Evolutionary conservation across 2,797 vertebrate species (phyloP).

Genomic region (Anableps anableps): DNA sequence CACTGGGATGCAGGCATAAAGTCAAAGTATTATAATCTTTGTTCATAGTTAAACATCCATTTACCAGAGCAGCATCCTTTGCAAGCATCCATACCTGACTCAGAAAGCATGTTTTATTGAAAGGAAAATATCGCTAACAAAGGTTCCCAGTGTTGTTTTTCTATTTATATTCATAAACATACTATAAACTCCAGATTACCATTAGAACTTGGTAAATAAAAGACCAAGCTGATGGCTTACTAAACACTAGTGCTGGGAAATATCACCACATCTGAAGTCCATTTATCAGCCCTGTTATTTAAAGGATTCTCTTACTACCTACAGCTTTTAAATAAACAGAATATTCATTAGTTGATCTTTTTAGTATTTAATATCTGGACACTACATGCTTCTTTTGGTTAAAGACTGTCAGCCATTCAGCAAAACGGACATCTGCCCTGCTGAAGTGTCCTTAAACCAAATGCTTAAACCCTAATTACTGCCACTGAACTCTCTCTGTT

Average conservation of each 20-base stretch:
- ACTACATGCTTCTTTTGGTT: conserved; percentile 8
- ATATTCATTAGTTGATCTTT: not conserved
- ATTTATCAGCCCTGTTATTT: not conserved
- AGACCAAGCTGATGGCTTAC: not conserved
- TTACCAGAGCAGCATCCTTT: not conserved
- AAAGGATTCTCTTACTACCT: not conserved
- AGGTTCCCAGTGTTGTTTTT: not conserved
- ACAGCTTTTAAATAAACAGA: not conserved
- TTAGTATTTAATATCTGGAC: not conserved
- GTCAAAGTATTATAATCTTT: not conserved
- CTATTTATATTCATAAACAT: not conserved
- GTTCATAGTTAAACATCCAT: not conserved
- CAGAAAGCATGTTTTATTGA: not conserved
- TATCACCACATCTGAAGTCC: not conserved
- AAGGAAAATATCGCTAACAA: not conserved
- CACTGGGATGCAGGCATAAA: not conserved
- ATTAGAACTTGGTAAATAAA: not conserved
- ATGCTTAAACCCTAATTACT: conserved; percentile 28
- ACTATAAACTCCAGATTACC: not conserved
- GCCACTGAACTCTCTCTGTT: conserved; percentile 11
- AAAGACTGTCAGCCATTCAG: not conserved
- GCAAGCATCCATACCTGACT: not conserved
- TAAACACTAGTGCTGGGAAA: not conserved
- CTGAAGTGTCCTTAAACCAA: conserved; percentile 25
- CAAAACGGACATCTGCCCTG: conserved; percentile 1